Evolutionary conservation across 2,888 invertebrate species (phyloP).

Genomic region (Noctua fimbriata): DNA sequence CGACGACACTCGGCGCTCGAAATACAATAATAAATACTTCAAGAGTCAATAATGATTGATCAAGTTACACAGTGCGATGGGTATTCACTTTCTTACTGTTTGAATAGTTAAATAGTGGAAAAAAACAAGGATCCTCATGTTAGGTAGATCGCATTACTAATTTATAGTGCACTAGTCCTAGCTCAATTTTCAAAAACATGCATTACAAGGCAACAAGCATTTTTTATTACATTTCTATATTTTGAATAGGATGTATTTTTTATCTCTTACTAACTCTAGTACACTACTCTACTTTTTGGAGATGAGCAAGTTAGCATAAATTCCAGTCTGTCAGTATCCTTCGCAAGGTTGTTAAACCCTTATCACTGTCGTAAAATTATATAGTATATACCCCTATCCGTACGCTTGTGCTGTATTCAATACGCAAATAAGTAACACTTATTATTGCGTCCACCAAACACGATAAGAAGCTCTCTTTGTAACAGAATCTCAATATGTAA

Average conservation of each 20-base stretch:
- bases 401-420: conserved; percentile 28
- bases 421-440: conserved; percentile 46
- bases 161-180: no score
- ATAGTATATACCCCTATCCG: conserved; percentile 12
- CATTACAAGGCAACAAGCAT: neutral
- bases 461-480: conserved; percentile 48
- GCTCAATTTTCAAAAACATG: neutral
- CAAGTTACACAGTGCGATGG: neutral
- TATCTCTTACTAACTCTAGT: neutral
- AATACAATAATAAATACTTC: conserved; percentile 12
- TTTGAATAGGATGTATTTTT: neutral
- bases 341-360: conserved; percentile 52
- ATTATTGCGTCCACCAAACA: conserved; percentile 23
- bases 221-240: conserved; percentile 7
- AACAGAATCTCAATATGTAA: conserved; percentile 7
- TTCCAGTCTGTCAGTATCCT: conserved; percentile 11
- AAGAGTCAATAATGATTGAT: neutral
- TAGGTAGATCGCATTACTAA: neutral
- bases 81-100: conserved; percentile 5
- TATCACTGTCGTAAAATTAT: conserved; percentile 27
- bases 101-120: neutral
- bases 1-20: neutral
- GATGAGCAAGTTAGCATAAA: conserved; percentile 12
- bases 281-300: conserved; percentile 5
- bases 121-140: neutral